Conservation (phyloP, 2,888 invertebrate genomes). For the Tetramorium bicarinatum region DNA sequence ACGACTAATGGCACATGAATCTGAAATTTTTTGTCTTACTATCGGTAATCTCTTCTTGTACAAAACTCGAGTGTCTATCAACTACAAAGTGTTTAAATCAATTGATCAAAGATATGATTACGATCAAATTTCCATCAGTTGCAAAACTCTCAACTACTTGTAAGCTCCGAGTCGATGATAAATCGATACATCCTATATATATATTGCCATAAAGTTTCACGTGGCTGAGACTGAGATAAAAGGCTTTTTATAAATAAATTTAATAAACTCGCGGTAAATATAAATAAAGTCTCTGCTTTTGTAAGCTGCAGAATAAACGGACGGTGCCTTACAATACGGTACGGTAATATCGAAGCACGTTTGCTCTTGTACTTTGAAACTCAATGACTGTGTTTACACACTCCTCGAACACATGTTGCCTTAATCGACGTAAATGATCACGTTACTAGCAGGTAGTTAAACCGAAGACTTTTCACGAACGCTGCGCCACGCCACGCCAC, state of each 20-base stretch:
- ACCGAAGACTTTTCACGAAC: slow-evolving; percentile 38
- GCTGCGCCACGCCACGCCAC: neutral
- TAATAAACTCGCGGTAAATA: neutral
- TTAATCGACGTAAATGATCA: slow-evolving; percentile 54
- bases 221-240: neutral
- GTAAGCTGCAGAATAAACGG: slow-evolving; percentile 1
- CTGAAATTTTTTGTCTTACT: neutral
- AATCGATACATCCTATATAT: neutral
- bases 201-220: neutral
- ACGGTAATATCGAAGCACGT: slow-evolving; percentile 37
- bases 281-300: slow-evolving; percentile 5
- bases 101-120: neutral
- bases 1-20: neutral
- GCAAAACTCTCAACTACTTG: neutral
- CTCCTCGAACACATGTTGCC: slow-evolving; percentile 64
- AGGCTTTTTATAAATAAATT: neutral
- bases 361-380: slow-evolving; percentile 60
- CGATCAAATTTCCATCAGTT: neutral
- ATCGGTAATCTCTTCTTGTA: neutral
- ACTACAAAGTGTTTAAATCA: neutral
- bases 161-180: neutral
- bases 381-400: slow-evolving; percentile 59
- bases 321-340: neutral
- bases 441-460: slow-evolving; percentile 43
- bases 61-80: neutral